A percentile compares a stretch with the other conserved stretches of the same genome.
Evolutionary conservation across 2,113 vertebrate genomes (phyloP).

Genomic region (Toxotes jaculatrix): DNA sequence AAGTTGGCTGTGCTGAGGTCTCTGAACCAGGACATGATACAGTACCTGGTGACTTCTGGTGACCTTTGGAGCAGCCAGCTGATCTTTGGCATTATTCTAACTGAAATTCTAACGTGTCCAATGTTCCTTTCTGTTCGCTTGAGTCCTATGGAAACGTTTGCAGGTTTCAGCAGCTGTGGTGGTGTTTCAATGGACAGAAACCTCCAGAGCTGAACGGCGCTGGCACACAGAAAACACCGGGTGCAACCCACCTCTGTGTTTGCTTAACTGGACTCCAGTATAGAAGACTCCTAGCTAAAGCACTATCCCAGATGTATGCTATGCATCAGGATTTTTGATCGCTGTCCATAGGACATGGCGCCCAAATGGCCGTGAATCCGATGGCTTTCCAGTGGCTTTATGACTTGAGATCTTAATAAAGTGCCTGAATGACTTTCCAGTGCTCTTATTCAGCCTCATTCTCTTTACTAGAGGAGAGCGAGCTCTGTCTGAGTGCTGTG

Average conservation of each 20-base stretch:
- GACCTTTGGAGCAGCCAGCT: conserved; percentile 14
- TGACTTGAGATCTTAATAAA: conserved; percentile 80
- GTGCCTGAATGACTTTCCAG: conserved; percentile 78
- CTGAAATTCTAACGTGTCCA: conserved; percentile 29
- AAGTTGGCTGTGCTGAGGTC: not conserved
- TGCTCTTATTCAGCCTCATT: conserved; percentile 53
- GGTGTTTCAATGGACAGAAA: conserved; percentile 29
- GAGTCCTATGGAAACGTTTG: conserved; percentile 43
- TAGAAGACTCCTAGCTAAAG: conserved; percentile 50
- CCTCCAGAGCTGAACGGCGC: not conserved
- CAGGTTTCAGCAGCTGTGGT: conserved; percentile 38
- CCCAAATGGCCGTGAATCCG: conserved; percentile 62
- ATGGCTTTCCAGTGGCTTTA: conserved; percentile 76
- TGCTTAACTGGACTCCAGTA: conserved; percentile 49
- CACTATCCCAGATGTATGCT: conserved; percentile 71
- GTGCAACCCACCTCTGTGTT: conserved; percentile 56
- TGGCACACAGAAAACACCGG: conserved; percentile 41
- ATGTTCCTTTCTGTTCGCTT: conserved; percentile 38
- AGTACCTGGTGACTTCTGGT: conserved; percentile 31
- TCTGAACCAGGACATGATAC: conserved; percentile 19
- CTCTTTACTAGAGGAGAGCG: conserved; percentile 47
- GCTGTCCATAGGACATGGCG: conserved; percentile 57
- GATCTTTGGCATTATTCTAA: conserved; percentile 24
- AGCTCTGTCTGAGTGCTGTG: conserved; percentile 39
- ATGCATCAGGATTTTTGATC: conserved; percentile 67